Base-by-base conservation (phyloP, 2,113 vertebrate species). In the Carettochelys insculpta region DNA sequence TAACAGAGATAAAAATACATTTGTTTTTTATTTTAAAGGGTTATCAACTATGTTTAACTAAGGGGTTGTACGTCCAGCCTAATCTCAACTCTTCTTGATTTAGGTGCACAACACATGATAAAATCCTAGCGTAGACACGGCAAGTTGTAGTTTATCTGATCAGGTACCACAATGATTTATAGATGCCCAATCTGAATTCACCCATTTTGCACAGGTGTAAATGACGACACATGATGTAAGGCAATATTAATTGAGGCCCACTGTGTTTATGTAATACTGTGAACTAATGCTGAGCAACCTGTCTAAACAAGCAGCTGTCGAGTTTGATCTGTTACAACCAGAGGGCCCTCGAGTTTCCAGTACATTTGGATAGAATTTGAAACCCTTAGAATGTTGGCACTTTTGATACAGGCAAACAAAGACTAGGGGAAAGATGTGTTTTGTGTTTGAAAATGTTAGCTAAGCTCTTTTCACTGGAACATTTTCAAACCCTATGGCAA, bases 401-500 rank as follows among this genome's bases (percentile, higher is more conserved):
- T 91, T 24, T 58, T 58, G 31, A 58, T 11, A 13, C 56, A 31
- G 56, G 27, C 56, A 58, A 29, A 58, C 27, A 31, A 58, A 58
- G 56, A 58, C 80, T 80, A 83, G 38, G 27, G 79, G 13, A 89
- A 90, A 52, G 22, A 47, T 25, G 4, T 19, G 24, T 12, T 38
- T 38, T 68, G 8, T 41, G 11, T 71, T 41, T 71, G 22, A 22
- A 11, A 71, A 68, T 16, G 25, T 76, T 76, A 38, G 3, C 4
- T 79, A 81, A 76, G 5, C 84, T 77, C 50, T 88, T 10, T 82
- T 53, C 45, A 79, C 12, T 29, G 6, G 14, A 58, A 58, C 34
- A 79, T 52, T 52, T 0, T 1, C 34, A 45, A 76, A 88, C 61
- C 47, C 6, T 83, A 77, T 61, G 4, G 61, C 0, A 0, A 12